Evolutionary conservation across 2,113 vertebrate species (phyloP), one percentile per base, ranked within the genome.

Genomic region (Aix galericulata): DNA sequence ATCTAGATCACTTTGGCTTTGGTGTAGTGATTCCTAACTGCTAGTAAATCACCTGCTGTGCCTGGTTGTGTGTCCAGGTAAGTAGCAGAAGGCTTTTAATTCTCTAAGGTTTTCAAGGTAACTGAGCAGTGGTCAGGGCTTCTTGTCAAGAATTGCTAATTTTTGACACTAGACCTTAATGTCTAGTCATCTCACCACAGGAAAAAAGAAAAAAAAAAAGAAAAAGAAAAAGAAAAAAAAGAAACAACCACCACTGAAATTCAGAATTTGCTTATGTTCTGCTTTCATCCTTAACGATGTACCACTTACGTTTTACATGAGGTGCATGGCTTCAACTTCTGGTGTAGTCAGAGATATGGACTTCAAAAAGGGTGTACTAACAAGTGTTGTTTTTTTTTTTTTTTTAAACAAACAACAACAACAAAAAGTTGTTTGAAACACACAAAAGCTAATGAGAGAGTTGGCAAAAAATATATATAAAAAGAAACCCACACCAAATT

Each of bases 241-340:
- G 8, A 59, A 13, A 60, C 15, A 36, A 62, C 9, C 14, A 48
- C 46, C 46, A 48, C 10, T 11, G 4, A 16, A 56, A 11, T n/a
- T 89, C 40, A 66, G 29, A 58, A 74, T 62, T n/a, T 40, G 0
- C n/a, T 75, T 15, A 5, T 4, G 3, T 8, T 62, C 44, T 77
- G 13, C 25, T 40, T 27, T 78, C 11, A 2, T 20, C 9, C 17
- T 40, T 67, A 67, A 40, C 3, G 2, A 6, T 0, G 3, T 36
- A 6, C 26, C 77, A 1, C 12, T 79, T 1, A 0, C 2, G 2
- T 67, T 73, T 90, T 63, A n/a, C 40, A 4, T 0, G 1, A 46
- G 40, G 11, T 42, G 22, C 13, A 5, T 20, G 14, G n/a, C 8
- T 86, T 16, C 58, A 44, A 16, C 32, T 58, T 40, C 20, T 76